A percentile compares a stretch with the other conserved stretches of the same genome.
Evolutionary conservation across 2,888 invertebrate species (phyloP).

Genomic region (Lepeophtheirus nordmannii): DNA sequence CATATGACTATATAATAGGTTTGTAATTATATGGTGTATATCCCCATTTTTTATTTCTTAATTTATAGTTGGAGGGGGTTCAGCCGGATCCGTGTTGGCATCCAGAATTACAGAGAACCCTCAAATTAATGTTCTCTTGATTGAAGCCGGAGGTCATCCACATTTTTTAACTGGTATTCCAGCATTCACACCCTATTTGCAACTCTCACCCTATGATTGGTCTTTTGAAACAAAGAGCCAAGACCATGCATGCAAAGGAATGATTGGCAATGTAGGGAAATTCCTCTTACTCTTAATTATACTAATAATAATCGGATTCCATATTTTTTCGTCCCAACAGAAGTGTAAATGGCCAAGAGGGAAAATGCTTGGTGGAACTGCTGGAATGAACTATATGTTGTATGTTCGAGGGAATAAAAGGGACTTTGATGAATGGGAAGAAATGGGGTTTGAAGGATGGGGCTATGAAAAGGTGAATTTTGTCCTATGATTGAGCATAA

Average conservation of each 20-base stretch:
- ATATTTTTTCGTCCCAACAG: background rate
- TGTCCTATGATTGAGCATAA: too few relatives aligned
- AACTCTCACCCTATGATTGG: constrained; percentile 15
- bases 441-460: constrained; percentile 70
- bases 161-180: constrained; percentile 9
- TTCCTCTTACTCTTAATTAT: too few relatives aligned
- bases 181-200: background rate
- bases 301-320: background rate
- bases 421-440: constrained; percentile 75
- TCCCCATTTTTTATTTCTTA: background rate
- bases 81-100: constrained; percentile 10
- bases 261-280: background rate
- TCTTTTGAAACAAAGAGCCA: constrained; percentile 2
- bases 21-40: background rate
- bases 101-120: background rate
- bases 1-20: background rate
- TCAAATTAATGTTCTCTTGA: constrained; percentile 12
- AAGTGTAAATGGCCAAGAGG: constrained; percentile 29
- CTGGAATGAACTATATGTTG: constrained; percentile 77
- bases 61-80: constrained; percentile 11
- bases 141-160: constrained; percentile 13
- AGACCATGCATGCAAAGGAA: background rate
- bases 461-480: constrained; percentile 42
- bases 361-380: constrained; percentile 56
- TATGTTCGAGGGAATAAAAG: constrained; percentile 71